Percentiles rank a stretch among this genome's conserved stretches.
These are phyloP conservation scores for Thera obeliscata DNA, from an alignment of 2,888 invertebrate species.

Conservation along the genomic window DNA sequence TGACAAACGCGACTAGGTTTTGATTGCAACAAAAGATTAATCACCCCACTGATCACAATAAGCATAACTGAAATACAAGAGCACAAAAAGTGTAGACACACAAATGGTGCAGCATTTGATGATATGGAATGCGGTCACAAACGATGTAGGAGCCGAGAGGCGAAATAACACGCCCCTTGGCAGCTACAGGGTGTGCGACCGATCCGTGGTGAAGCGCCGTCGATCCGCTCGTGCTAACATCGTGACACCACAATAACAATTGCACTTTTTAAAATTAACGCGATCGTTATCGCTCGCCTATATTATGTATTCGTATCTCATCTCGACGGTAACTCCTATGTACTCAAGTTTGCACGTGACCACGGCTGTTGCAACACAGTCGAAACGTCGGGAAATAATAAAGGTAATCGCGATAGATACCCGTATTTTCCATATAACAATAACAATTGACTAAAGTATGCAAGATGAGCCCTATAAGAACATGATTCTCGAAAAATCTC, in stretches of 20 bases:
- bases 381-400: no score
- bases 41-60: no score
- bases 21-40: no score
- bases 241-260: constrained; percentile 4
- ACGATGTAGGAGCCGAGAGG: constrained; percentile 77
- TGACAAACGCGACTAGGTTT: no score
- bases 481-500: constrained; percentile 3
- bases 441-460: neutral
- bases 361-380: no score
- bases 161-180: constrained; percentile 76
- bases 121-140: constrained; percentile 55
- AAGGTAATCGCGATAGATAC: no score
- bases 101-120: constrained; percentile 40
- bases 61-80: constrained; percentile 20
- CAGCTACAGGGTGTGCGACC: constrained; percentile 80
- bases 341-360: no score
- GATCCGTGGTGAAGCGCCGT: constrained; percentile 42
- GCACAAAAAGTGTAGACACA: constrained; percentile 42
- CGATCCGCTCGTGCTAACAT: constrained; percentile 22
- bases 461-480: neutral
- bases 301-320: no score
- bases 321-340: no score
- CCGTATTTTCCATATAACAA: neutral
- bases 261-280: neutral
- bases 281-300: no score